Base-by-base conservation (phyloP, 2,888 invertebrate species). In the Bombylius major region DNA sequence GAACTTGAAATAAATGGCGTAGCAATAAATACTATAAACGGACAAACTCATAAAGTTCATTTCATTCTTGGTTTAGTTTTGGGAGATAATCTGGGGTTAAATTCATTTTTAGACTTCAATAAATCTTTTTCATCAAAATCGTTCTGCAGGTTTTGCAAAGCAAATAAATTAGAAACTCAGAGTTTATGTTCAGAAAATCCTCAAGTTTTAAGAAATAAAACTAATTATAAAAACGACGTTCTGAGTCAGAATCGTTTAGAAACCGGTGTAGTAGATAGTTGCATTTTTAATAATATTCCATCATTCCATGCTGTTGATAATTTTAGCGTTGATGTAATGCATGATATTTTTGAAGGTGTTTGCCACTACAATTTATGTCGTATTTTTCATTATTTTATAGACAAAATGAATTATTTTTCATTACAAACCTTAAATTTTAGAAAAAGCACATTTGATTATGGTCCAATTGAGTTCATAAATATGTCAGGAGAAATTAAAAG, bases 111-210 rank as follows among this genome's bases (percentile, higher is more conserved):
- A 31, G 56, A 54, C 32, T 62, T 59, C 45, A 55, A 46, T 39
- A 60, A 59, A 58, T 62, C 59, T 23, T 65, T 66, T 59, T 59
- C 60, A 33, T 55, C 59, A 33, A 61, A 63, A 33, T 58, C 53
- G 55, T 65, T 56, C 54, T 67, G 67, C 55, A 57, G 68, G 50
- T 61, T 65, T 53, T 66, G 65, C 60, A 61, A 56, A 61, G 55
- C 54, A 32, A 51, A 48, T 45, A 60, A 60, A 50, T 47, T 56
- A 47, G 60, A 60, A 51, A 58, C 59, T 31, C 50, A 58, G 45
- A 56, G n/a, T 44, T 50, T 60, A 53, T 48, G 32, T 44, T 23
- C 14, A 14, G 60, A 63, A 63, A 54, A 62, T 47, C 13, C 39
- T 56, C 4, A 32, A 36, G 13, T 57, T 32, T 45, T 64, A 31